Evolutionary conservation across 2,888 invertebrate genomes (phyloP).

Genomic region (Helleia helle): DNA sequence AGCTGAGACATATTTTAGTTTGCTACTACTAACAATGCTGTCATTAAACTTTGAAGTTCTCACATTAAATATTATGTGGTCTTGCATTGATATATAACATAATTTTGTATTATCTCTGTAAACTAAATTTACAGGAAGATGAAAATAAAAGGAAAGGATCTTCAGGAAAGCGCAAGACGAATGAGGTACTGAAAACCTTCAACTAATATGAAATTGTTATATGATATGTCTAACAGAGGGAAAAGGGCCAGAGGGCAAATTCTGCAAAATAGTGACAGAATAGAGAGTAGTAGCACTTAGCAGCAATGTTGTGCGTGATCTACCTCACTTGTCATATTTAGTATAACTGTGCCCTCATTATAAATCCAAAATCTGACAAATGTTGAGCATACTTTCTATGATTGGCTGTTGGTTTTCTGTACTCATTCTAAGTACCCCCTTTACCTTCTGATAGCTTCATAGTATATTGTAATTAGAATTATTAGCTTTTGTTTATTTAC

Average conservation of each 20-base stretch:
- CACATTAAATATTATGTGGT: background rate
- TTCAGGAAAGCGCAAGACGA: slow-evolving; percentile 67
- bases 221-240: slow-evolving; percentile 41
- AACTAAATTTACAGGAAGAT: slow-evolving; percentile 68
- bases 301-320: too few species aligned
- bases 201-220: slow-evolving; percentile 44
- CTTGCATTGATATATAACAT: background rate
- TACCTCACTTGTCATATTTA: slow-evolving; percentile 29
- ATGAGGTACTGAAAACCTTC: slow-evolving; percentile 74
- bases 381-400: slow-evolving; percentile 16
- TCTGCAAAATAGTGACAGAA: slow-evolving; percentile 31
- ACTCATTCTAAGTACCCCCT: slow-evolving; percentile 51
- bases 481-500: background rate
- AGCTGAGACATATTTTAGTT: too few species aligned
- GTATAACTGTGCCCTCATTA: slow-evolving; percentile 30
- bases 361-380: slow-evolving; percentile 24
- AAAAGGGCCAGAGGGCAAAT: slow-evolving; percentile 46
- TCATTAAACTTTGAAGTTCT: too few species aligned
- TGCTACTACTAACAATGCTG: too few species aligned
- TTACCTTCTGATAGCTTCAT: slow-evolving; percentile 57
- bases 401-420: slow-evolving; percentile 71
- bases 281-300: background rate
- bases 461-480: background rate
- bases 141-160: slow-evolving; percentile 69
- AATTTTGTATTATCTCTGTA: slow-evolving; percentile 20